Percentiles rank a stretch among this genome's conserved stretches.
Conservation (phyloP, 2,113 vertebrate species). For the Chlorocebus sabaeus region DNA sequence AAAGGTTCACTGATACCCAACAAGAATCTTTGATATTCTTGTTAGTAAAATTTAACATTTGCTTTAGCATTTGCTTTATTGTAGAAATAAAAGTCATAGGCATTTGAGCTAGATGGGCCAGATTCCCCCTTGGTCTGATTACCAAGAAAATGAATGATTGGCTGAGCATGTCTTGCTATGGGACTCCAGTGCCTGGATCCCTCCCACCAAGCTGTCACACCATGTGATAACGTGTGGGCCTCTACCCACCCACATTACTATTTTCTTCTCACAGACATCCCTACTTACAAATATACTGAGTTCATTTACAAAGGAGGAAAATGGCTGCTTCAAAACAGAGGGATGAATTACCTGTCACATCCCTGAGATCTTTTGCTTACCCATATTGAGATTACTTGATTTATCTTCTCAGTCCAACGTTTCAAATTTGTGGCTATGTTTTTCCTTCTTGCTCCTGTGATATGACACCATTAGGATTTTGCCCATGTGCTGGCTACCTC, state of each 20-base stretch:
- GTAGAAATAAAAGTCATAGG: not conserved
- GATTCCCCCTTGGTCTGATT: not conserved
- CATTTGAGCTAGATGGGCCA: not conserved
- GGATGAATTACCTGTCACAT: not conserved
- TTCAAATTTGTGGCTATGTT: not conserved
- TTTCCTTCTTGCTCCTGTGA: not conserved
- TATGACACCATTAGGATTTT: not conserved
- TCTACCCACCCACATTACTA: too few species aligned
- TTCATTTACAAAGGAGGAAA: slow-evolving; percentile 15
- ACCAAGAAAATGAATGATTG: not conserved
- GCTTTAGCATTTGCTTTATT: not conserved
- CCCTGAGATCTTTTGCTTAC: not conserved
- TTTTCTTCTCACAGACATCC: not conserved
- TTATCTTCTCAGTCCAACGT: not conserved
- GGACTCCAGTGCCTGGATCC: not conserved
- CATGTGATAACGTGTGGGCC: not conserved
- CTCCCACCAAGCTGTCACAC: not conserved
- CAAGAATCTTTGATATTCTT: not conserved
- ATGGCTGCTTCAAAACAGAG: not conserved
- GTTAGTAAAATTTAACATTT: not conserved
- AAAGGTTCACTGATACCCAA: not conserved
- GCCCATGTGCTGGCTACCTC: not conserved
- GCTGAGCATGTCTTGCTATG: not conserved
- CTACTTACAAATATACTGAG: not conserved
- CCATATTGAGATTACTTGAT: not conserved